Evolutionary conservation across 2,113 vertebrate genomes (phyloP), one percentile per base, ranked within the genome.

Genomic region (Empidonax alnorum): DNA sequence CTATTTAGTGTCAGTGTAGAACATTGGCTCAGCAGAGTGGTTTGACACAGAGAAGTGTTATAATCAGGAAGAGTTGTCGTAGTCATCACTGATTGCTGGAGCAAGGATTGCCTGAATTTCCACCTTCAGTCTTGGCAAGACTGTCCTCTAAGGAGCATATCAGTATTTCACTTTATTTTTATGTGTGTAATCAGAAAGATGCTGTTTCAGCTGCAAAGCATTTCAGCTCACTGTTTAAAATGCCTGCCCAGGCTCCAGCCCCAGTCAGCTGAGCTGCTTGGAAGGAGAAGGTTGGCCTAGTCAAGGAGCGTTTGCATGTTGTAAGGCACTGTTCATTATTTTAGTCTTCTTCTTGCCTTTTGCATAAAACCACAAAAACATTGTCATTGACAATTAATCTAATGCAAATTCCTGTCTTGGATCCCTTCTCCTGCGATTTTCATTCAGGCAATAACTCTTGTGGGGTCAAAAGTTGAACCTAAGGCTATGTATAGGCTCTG

Each of bases 381-480:
- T 35, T 84, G 58, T 65, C 66, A 96, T 25, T 91, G 92, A 65
- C 81, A 90, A 95, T 77, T 91, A 85, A 93, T 84, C 66, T 92
- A 62, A 95, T 94, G 90, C 66, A 96, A 94, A 94, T 84, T 89
- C 80, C 59, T 80, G 39, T 72, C 62, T 87, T 81, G 83, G n/a
- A 59, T 59, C n/a, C 56, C 58, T 37, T 86, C 92, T 96, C 69
- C 76, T 71, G 58, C 62, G 58, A 84, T 71, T 90, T 88, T 81
- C 47, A 96, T 79, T 68, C 78, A 81, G 79, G 55, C 83, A 96
- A 42, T 89, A 84, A 44, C 37, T 84, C 53, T 23, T 56, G 61
- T 44, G n/a, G 79, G 84, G 89, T 95, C 68, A 88, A 88, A 95
- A 95, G 94, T 79, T 95, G 81, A 96, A 94, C 91, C 90, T 93